Evolutionary conservation across 2,113 vertebrate species (phyloP).

Genomic region (Mormoops blainvillei): DNA sequence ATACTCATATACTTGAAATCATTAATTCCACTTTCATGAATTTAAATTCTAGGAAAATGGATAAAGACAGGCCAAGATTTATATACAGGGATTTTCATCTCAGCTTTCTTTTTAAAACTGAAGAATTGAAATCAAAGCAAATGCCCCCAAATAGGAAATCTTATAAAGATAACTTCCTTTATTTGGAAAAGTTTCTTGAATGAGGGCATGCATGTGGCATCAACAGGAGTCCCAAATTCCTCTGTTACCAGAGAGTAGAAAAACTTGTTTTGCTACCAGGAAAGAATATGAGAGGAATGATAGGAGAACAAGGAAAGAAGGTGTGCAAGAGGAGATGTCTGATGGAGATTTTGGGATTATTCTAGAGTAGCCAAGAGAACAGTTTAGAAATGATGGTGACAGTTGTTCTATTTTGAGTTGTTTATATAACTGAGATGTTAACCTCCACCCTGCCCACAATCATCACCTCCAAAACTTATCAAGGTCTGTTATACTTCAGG

Average conservation of each 20-base stretch:
- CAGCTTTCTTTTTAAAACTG: not conserved
- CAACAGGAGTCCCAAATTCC: not conserved
- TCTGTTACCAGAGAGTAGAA: not conserved
- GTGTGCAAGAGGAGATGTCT: not conserved
- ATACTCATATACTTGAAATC: not conserved
- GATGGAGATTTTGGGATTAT: not conserved
- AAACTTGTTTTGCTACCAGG: not conserved
- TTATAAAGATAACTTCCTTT: not conserved
- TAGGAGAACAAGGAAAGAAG: not conserved
- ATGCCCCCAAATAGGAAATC: not conserved
- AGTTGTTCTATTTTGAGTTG: not conserved
- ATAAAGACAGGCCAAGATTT: not conserved
- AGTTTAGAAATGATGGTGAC: not conserved
- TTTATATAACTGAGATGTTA: not conserved
- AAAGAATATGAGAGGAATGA: not conserved
- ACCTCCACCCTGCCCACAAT: not conserved
- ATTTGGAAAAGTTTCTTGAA: not conserved
- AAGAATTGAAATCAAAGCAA: not conserved
- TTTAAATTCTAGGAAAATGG: slow-evolving; percentile 17
- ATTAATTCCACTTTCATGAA: slow-evolving; percentile 23
- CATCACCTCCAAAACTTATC: not conserved
- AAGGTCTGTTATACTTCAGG: not conserved
- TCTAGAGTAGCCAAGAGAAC: not conserved
- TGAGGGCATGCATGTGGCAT: not conserved
- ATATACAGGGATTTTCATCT: not conserved